Conservation (phyloP, 2,797 vertebrate genomes). For the Poecilia gillii region DNA sequence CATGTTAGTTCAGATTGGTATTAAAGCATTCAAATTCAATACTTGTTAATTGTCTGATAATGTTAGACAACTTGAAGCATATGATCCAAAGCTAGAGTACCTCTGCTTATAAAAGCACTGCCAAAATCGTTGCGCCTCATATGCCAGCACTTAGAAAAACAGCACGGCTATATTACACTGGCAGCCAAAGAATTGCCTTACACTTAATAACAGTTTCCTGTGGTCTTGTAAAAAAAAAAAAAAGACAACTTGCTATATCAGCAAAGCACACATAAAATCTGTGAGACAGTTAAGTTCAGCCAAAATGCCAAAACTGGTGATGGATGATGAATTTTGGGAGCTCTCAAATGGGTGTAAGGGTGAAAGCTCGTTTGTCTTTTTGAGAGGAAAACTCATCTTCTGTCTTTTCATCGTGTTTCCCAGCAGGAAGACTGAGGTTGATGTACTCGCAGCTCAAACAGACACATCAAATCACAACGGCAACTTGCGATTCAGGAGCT, state of each 20-base stretch:
- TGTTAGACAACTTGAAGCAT: slow-evolving; percentile 56
- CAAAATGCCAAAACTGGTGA: slow-evolving; percentile 42
- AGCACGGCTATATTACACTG: slow-evolving; percentile 54
- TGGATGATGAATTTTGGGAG: slow-evolving; percentile 57
- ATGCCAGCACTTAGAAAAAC: slow-evolving; percentile 69
- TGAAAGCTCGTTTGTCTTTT: slow-evolving; percentile 63
- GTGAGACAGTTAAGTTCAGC: slow-evolving; percentile 47
- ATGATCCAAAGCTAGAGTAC: slow-evolving; percentile 46
- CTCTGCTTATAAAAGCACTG: slow-evolving; percentile 55
- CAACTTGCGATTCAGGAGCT: slow-evolving; percentile 26
- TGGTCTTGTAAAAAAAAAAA: slow-evolving; percentile 43
- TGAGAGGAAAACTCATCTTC: slow-evolving; percentile 44
- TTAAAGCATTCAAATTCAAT: slow-evolving; percentile 31
- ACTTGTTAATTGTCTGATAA: slow-evolving; percentile 15
- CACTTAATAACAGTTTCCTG: slow-evolving; percentile 67
- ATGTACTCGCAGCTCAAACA: slow-evolving; percentile 45
- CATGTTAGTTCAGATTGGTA: slow-evolving; percentile 21
- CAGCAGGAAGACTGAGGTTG: slow-evolving; percentile 21
- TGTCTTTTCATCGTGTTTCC: slow-evolving; percentile 50
- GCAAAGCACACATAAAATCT: slow-evolving; percentile 47
- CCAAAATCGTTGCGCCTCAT: slow-evolving; percentile 54
- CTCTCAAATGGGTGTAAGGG: slow-evolving; percentile 28
- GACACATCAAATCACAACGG: slow-evolving; percentile 49
- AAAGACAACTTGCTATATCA: slow-evolving; percentile 63
- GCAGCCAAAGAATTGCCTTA: slow-evolving; percentile 53